A percentile compares a stretch with the other conserved stretches of the same genome.
phyloP scores from a whole-genome alignment of 2,113 vertebrate genomes.

The Stegastes partitus region DNA sequence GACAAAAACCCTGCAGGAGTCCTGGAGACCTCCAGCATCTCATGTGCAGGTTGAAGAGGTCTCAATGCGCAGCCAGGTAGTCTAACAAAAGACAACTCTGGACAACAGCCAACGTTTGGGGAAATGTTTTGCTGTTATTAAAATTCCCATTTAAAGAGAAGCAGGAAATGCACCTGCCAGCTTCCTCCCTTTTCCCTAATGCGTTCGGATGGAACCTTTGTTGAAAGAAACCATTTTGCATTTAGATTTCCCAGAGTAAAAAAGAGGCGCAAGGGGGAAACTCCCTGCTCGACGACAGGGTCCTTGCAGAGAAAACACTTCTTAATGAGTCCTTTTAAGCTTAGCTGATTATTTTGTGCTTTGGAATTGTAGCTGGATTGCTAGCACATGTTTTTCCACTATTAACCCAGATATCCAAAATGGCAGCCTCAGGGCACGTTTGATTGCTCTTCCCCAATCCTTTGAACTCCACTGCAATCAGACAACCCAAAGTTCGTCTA shows the following conservation, averaged over 20 bases:
- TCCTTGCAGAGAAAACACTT: constrained; percentile 37
- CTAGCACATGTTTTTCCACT: constrained; percentile 58
- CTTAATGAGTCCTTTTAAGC: constrained; percentile 58
- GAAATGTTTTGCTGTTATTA: constrained; percentile 51
- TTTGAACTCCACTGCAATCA: constrained; percentile 75
- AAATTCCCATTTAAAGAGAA: constrained; percentile 51
- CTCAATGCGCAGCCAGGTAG: constrained; percentile 7
- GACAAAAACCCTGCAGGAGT: constrained; percentile 46
- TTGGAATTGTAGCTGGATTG: constrained; percentile 44
- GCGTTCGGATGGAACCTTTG: constrained; percentile 58
- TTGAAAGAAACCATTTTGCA: constrained; percentile 71
- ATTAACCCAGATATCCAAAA: constrained; percentile 76
- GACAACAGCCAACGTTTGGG: constrained; percentile 52
- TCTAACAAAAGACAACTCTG: constrained; percentile 56
- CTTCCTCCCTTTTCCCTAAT: constrained; percentile 42
- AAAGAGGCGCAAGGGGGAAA: constrained; percentile 30
- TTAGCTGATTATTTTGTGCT: constrained; percentile 56
- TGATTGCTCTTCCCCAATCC: constrained; percentile 61
- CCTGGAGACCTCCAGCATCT: constrained; percentile 31
- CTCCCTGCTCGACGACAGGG: constrained; percentile 5
- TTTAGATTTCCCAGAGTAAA: constrained; percentile 71
- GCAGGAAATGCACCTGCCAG: constrained; percentile 56
- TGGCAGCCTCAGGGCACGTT: constrained; percentile 59
- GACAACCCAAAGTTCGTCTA: constrained; percentile 46
- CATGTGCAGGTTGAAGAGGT: constrained; percentile 21